Evolutionary conservation across 2,797 vertebrate species (phyloP).

Genomic region (Picus viridis): DNA sequence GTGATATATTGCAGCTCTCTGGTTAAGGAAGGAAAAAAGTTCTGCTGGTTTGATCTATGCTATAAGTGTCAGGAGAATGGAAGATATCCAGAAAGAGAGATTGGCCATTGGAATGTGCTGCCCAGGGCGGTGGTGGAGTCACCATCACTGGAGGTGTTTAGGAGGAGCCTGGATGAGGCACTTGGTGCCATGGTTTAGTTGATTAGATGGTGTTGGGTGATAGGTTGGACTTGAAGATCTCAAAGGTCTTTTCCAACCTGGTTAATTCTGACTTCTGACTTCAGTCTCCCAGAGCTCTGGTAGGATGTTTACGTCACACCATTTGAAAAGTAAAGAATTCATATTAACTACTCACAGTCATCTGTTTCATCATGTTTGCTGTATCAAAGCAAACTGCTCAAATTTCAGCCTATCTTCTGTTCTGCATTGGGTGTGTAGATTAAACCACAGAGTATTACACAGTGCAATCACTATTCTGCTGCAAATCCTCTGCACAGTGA

Average conservation of each 20-base stretch:
- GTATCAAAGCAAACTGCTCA: not conserved
- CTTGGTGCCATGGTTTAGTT: no score
- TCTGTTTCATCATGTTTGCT: not conserved
- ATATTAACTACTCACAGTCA: not conserved
- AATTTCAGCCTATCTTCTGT: not conserved
- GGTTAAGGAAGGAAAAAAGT: not conserved
- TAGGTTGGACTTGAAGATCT: no score
- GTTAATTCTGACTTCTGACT: no score
- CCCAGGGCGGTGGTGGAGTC: no score
- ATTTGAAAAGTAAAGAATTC: not conserved
- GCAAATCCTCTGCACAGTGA: not conserved
- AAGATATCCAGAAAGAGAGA: not conserved
- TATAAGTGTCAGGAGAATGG: not conserved
- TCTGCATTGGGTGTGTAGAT: not conserved
- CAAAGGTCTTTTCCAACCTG: no score
- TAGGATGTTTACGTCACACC: not conserved
- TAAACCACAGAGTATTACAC: not conserved
- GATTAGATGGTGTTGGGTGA: no score
- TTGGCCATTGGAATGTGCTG: no score
- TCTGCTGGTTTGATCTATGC: not conserved
- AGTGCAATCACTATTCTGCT: slow-evolving; percentile 24
- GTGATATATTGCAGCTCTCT: not conserved
- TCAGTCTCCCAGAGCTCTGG: not conserved
- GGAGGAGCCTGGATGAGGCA: no score
- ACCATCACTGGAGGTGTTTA: no score